phyloP scores from a whole-genome alignment of 2,113 vertebrate species.

The Fulica atra region DNA sequence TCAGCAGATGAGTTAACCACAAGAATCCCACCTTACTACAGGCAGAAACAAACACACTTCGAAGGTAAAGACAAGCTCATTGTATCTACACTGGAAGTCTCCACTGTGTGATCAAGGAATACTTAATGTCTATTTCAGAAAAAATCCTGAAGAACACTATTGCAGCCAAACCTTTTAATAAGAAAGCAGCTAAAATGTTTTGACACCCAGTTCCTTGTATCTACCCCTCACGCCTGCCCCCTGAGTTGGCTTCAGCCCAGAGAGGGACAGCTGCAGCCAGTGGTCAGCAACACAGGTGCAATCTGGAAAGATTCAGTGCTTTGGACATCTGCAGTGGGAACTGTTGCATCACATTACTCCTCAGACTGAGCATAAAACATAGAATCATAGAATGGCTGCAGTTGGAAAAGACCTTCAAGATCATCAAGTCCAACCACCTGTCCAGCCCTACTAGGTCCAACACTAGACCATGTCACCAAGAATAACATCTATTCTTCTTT shows the following conservation, averaged over 20 bases:
- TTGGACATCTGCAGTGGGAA: background rate
- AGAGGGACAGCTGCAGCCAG: no score
- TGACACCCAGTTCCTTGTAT: no score
- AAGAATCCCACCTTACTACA: rapidly evolving
- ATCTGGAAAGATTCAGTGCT: background rate
- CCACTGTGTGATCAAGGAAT: background rate
- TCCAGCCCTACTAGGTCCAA: no score
- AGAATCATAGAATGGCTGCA: no score
- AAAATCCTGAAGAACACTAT: background rate
- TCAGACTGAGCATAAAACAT: background rate
- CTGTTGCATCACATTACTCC: background rate
- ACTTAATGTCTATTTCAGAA: background rate
- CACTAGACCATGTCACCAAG: no score
- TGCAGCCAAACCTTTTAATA: background rate
- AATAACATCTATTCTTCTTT: no score
- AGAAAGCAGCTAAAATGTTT: background rate
- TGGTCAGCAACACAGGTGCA: no score
- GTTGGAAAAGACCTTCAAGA: no score
- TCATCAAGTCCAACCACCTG: no score
- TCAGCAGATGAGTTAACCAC: rapidly evolving
- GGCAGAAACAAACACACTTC: background rate
- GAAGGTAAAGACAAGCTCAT: background rate
- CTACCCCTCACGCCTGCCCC: no score
- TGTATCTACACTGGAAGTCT: background rate
- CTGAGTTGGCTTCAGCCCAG: no score